Evolutionary conservation across 2,797 vertebrate species (phyloP).

Genomic region (Pristis pectinata): DNA sequence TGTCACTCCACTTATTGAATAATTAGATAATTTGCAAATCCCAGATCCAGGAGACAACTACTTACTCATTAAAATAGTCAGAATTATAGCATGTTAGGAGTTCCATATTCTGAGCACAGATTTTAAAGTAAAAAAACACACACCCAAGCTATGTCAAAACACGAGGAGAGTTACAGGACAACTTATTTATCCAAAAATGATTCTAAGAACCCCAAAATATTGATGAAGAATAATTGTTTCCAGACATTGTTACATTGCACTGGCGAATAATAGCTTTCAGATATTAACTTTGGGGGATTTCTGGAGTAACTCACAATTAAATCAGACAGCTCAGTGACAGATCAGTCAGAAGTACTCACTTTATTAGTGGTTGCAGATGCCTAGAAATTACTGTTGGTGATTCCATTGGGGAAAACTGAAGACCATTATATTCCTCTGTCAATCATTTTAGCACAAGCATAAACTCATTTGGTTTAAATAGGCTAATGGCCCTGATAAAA

Average conservation of each 20-base stretch:
- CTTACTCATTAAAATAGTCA: background rate
- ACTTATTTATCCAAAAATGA: background rate
- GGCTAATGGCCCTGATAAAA: background rate
- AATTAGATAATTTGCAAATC: background rate
- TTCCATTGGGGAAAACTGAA: background rate
- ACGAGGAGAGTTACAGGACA: background rate
- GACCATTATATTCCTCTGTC: background rate
- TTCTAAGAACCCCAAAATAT: too few species aligned
- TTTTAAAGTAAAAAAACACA: background rate
- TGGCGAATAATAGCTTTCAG: too few species aligned
- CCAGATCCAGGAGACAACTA: background rate
- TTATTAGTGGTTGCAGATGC: background rate
- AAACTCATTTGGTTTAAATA: background rate
- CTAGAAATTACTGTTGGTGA: background rate
- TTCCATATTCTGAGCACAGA: too few species aligned
- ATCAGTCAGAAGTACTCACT: background rate
- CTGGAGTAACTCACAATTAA: too few species aligned
- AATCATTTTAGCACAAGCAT: background rate
- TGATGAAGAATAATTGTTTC: too few species aligned
- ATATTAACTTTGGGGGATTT: too few species aligned
- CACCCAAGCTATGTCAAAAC: background rate
- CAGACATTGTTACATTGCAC: too few species aligned
- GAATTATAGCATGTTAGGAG: background rate
- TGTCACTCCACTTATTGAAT: background rate
- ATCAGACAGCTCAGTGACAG: too few species aligned